phyloP scores from a whole-genome alignment of 1,140 invertebrate species.

The Chelonus insularis region DNA sequence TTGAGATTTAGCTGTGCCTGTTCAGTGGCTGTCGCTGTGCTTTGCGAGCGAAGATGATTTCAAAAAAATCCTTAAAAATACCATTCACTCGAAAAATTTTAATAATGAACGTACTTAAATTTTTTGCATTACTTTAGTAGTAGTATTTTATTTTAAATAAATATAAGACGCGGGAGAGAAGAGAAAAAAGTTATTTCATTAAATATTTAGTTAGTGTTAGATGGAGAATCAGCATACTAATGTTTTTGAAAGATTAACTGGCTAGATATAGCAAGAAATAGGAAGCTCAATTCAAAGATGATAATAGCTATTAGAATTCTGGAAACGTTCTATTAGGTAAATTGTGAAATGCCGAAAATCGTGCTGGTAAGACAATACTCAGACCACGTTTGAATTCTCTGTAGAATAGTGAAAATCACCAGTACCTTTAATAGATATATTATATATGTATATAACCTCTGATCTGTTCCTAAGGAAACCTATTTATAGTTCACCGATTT shows the following conservation, averaged over 20 bases:
- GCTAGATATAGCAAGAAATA: not conserved
- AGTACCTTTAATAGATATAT: not conserved
- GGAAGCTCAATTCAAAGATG: conserved; percentile 16
- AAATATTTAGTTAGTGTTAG: no score
- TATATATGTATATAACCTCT: not conserved
- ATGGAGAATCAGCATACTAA: not conserved
- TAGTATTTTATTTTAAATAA: no score
- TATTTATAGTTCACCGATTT: conserved; percentile 19
- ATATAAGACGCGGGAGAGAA: no score
- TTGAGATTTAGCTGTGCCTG: no score
- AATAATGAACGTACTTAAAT: no score
- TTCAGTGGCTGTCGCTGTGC: no score
- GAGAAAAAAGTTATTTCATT: no score
- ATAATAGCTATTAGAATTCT: conserved; percentile 43
- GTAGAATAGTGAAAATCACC: not conserved
- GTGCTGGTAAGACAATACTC: conserved; percentile 26
- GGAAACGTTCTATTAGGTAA: conserved; percentile 42
- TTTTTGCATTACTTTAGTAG: no score
- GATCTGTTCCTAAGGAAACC: conserved; percentile 15
- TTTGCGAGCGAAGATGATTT: no score
- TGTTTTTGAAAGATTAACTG: not conserved
- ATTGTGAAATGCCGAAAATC: conserved; percentile 37
- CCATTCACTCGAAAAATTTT: not conserved
- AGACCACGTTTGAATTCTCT: conserved; percentile 30
- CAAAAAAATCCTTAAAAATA: conserved; percentile 10